Conservation (phyloP, 2,113 vertebrate species). For the Apus apus region DNA sequence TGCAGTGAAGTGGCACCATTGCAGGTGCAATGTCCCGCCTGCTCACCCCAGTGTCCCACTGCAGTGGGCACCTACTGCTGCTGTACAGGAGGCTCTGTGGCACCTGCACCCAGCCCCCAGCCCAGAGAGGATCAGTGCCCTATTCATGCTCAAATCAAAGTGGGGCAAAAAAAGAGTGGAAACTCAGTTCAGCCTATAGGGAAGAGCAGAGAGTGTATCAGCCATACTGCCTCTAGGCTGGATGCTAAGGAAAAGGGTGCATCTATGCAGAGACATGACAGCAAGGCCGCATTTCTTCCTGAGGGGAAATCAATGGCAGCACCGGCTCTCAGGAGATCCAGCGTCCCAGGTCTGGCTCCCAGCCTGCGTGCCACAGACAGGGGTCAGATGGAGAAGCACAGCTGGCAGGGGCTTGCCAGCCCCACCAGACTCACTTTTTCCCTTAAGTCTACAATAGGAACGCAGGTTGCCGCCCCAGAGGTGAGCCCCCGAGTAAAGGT, state of each 20-base stretch:
- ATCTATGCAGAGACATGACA: neutral
- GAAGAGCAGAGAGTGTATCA: neutral
- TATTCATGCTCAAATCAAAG: neutral
- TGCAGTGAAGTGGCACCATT: neutral
- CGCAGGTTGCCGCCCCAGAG: neutral
- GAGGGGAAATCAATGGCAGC: neutral
- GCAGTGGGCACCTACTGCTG: neutral
- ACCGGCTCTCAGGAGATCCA: neutral
- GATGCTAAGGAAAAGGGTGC: neutral
- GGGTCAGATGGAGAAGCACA: neutral
- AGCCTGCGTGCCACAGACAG: neutral
- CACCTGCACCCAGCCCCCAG: neutral
- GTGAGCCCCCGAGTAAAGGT: neutral
- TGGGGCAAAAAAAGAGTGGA: neutral
- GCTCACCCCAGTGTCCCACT: neutral
- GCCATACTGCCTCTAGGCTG: neutral
- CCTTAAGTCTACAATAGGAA: rapidly evolving
- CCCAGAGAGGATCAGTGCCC: neutral
- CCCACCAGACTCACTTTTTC: neutral
- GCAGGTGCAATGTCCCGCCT: neutral
- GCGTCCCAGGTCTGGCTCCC: neutral
- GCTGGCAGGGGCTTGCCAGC: neutral
- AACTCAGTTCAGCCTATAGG: neutral
- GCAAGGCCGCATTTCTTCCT: neutral
- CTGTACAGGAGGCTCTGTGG: rapidly evolving